Percentiles rank a stretch among this genome's conserved stretches.
phyloP scores from a whole-genome alignment of 2,888 invertebrate genomes.

The Pollenia griseotomentosa region DNA sequence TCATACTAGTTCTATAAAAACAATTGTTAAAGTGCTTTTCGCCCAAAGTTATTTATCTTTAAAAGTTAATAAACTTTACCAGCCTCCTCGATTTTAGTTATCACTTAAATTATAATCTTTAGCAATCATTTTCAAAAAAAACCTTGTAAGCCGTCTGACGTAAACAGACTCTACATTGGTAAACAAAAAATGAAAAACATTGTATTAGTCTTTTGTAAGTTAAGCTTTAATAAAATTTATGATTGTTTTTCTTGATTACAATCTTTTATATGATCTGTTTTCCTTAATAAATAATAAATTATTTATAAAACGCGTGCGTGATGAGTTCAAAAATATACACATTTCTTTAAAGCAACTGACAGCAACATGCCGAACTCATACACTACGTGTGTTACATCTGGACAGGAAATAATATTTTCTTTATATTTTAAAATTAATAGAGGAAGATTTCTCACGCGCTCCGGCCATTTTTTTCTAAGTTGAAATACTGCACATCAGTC shows the following conservation, averaged over 20 bases:
- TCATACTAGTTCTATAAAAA: slow-evolving; percentile 26
- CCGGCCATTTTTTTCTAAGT: background rate
- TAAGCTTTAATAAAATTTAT: slow-evolving; percentile 48
- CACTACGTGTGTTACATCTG: background rate
- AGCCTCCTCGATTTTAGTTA: slow-evolving; percentile 67
- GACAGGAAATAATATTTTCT: slow-evolving; percentile 60
- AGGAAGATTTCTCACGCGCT: slow-evolving; percentile 61
- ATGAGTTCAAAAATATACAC: slow-evolving; percentile 41
- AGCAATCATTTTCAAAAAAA: slow-evolving; percentile 57
- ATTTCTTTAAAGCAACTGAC: slow-evolving; percentile 22
- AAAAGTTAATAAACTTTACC: slow-evolving; percentile 71
- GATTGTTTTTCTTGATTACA: slow-evolving; percentile 66
- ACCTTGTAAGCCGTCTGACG: no score
- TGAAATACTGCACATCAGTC: slow-evolving; percentile 50
- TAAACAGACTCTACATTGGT: no score
- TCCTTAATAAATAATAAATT: slow-evolving; percentile 60
- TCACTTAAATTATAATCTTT: slow-evolving; percentile 70
- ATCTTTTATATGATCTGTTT: slow-evolving; percentile 47
- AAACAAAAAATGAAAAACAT: no score
- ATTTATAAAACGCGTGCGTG: slow-evolving; percentile 71
- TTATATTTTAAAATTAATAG: background rate
- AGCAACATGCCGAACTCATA: background rate
- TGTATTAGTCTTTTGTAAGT: background rate
- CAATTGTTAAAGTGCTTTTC: slow-evolving; percentile 35
- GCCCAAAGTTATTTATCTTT: slow-evolving; percentile 67